Evolutionary conservation across 2,797 vertebrate species (phyloP).

Genomic region (Psittacula echo): DNA sequence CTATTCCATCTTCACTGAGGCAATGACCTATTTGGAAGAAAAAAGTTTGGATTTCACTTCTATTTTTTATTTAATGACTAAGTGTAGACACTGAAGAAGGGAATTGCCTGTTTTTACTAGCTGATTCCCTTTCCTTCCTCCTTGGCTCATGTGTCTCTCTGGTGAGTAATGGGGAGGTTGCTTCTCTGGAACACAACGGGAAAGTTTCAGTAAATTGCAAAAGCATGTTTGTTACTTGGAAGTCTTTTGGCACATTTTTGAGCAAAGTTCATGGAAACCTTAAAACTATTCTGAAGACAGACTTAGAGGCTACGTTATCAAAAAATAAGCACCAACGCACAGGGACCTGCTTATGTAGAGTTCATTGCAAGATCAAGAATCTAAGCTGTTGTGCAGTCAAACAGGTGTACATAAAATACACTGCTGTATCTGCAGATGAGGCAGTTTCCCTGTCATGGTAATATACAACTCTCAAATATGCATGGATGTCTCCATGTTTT

Average conservation of each 20-base stretch:
- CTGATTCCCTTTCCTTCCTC: constrained; percentile 74
- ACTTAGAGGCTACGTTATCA: constrained; percentile 43
- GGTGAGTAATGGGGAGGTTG: constrained; percentile 83
- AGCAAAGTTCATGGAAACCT: constrained; percentile 73
- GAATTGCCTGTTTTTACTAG: constrained; percentile 79
- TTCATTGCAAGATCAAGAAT: constrained; percentile 32
- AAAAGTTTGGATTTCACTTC: constrained; percentile 72
- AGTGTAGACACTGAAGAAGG: constrained; percentile 72
- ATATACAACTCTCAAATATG: neutral
- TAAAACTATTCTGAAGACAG: constrained; percentile 43
- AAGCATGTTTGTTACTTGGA: constrained; percentile 82
- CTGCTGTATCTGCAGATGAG: neutral
- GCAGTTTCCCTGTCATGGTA: neutral
- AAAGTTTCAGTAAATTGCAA: constrained; percentile 82
- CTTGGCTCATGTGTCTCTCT: constrained; percentile 75
- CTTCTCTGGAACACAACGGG: constrained; percentile 79
- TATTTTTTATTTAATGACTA: constrained; percentile 80
- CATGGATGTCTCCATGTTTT: neutral
- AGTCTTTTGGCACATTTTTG: constrained; percentile 78
- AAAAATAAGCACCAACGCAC: constrained; percentile 45
- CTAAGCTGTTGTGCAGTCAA: constrained; percentile 27
- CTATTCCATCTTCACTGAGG: constrained; percentile 53
- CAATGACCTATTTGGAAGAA: constrained; percentile 68
- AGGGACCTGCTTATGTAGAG: constrained; percentile 24
- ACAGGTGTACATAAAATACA: constrained; percentile 37